Base-by-base conservation (phyloP, 2,888 invertebrate species). In the Sphaerophoria taeniata region DNA sequence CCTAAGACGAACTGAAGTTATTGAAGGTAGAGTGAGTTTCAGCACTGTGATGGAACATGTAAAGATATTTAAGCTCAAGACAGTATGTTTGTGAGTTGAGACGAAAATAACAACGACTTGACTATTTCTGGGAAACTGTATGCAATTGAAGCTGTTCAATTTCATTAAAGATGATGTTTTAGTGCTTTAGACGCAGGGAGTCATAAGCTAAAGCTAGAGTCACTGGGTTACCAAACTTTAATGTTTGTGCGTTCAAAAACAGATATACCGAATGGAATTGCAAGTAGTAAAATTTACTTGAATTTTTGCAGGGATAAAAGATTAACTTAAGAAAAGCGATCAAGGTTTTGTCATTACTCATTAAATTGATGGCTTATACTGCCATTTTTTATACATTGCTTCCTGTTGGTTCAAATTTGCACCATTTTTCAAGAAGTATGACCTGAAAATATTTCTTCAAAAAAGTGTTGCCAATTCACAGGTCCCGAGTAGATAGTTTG, bases 101-200 rank as follows among this genome's bases (percentile, higher is more conserved):
- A 61, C 24, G 69, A 61, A 33, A 60, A 39, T 51, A 49, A 49
- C 49, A 58, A 73, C 33, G 11, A 74, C 39, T 39, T 16, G 39
- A 43, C 55, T 43, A 72, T 63, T 67, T 47, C 56, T 85, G 56
- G 55, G 72, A 72, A 80, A 75, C 71, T 76, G 80, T 73, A 76
- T 79, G 76, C 80, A 69, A 63, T 80, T 75, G 69, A 80, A 85
- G 71, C 84, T 85, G 84, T 85, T 80, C 80, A 76, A 71, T 79
- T 74, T 79, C 36, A 49, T 75, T 56, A 11, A 16, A 36, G 11
- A 36, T 9, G 24, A 24, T 24, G 2, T 24, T 24, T 24, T 2
- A 24, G 34, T 58, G 4, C 36, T 16, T 0, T 58, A 14, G 36
- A 58, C 14, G 36, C 4, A n/a, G 45, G 45, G n/a, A 12, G 45